A percentile compares a stretch with the other conserved stretches of the same genome.
Conservation (phyloP, 2,797 vertebrate genomes). For the Bradypus variegatus region DNA sequence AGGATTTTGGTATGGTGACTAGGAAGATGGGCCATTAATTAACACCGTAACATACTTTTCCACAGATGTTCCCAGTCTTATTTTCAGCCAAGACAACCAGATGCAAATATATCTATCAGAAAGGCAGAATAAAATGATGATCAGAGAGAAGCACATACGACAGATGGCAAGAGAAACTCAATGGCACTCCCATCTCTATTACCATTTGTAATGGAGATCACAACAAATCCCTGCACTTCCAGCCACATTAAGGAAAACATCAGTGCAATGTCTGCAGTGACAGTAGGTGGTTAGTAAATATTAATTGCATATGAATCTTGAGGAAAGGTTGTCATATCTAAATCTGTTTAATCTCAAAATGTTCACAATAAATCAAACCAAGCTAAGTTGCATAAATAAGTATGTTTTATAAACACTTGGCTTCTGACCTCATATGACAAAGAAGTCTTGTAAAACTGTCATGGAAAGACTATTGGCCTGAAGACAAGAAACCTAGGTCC, state of each 20-base stretch:
- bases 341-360: not conserved
- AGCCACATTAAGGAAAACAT: not conserved
- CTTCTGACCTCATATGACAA: not conserved
- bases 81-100: conserved; percentile 30
- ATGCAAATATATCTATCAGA: conserved; percentile 26
- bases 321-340: not conserved
- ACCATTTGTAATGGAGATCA: not conserved
- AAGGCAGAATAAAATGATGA: not conserved
- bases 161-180: conserved; percentile 25
- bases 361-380: not conserved
- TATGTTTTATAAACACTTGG: not conserved
- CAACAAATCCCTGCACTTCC: not conserved
- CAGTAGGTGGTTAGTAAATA: not conserved
- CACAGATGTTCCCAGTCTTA: conserved; percentile 31
- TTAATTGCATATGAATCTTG: not conserved
- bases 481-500: not conserved
- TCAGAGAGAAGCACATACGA: not conserved
- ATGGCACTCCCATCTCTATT: not conserved
- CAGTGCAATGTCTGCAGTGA: not conserved
- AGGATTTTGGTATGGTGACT: not conserved
- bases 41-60: not conserved
- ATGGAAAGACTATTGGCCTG: not conserved
- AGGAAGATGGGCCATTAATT: not conserved
- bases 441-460: not conserved
- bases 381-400: conserved; percentile 14